phyloP scores from a whole-genome alignment of 1,140 invertebrate genomes.

The Rhopalosiphum maidis region DNA sequence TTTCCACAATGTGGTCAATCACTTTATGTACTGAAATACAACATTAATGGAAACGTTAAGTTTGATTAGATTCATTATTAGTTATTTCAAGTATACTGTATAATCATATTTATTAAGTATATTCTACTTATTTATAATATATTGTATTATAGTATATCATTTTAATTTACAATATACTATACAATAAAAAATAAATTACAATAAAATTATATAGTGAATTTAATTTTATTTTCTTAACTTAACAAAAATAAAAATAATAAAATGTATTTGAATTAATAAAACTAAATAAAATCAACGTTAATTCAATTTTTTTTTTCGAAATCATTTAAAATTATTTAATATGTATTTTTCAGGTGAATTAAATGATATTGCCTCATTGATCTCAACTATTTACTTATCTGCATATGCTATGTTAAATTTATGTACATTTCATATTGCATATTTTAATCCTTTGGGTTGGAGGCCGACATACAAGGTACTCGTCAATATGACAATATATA shows the following conservation, averaged over 20 bases:
- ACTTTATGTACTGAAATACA: no score
- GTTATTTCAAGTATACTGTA: no score
- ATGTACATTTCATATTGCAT: conserved; percentile 90
- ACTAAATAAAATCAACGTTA: background rate
- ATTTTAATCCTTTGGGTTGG: conserved; percentile 86
- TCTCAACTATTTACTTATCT: conserved; percentile 95
- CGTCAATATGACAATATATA: background rate
- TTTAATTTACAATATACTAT: no score
- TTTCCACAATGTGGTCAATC: no score
- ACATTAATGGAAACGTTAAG: no score
- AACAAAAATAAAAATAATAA: background rate
- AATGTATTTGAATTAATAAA: background rate
- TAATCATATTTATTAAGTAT: no score
- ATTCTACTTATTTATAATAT: no score
- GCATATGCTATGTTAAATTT: conserved; percentile 96
- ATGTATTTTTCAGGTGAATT: conserved; percentile 70
- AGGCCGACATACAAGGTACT: conserved; percentile 83
- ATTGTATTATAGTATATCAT: no score
- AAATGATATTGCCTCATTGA: conserved; percentile 91
- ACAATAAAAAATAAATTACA: background rate
- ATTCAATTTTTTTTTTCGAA: conserved; percentile 60
- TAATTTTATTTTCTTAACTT: no score
- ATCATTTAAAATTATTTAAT: background rate
- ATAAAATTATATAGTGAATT: no score
- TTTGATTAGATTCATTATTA: no score